phyloP scores from a whole-genome alignment of 2,113 vertebrate species.

The Nothobranchius furzeri region DNA sequence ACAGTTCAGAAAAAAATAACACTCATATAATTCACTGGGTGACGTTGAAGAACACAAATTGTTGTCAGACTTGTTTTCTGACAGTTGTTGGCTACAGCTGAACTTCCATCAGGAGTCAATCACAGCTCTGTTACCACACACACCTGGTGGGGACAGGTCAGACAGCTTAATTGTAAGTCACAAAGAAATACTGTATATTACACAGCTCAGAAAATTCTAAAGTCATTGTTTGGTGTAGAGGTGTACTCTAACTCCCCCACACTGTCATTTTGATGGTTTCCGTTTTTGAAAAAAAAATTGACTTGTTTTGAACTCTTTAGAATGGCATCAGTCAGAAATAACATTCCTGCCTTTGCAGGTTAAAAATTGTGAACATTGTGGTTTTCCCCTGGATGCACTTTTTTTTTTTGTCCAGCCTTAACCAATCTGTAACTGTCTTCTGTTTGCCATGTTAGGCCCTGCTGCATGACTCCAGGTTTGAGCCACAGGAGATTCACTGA shows the following conservation, averaged over 20 bases:
- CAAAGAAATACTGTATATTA: constrained; percentile 9
- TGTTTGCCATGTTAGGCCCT: constrained; percentile 35
- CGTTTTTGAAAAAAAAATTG: not conserved
- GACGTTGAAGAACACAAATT: no score
- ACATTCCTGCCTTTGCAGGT: not conserved
- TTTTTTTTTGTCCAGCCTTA: constrained; percentile 5
- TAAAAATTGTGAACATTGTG: constrained; percentile 3
- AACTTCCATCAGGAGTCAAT: constrained; percentile 35
- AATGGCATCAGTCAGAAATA: not conserved
- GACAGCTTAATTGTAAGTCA: constrained; percentile 17
- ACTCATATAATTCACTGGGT: no score
- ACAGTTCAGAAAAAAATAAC: constrained; percentile 29
- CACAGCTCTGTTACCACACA: constrained; percentile 8
- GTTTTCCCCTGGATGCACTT: not conserved
- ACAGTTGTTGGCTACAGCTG: constrained; percentile 24
- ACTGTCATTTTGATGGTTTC: constrained; percentile 4
- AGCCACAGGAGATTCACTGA: constrained; percentile 54
- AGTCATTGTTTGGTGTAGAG: constrained; percentile 10
- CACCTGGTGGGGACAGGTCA: constrained; percentile 13
- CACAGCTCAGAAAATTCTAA: constrained; percentile 8
- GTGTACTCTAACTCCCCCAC: not conserved
- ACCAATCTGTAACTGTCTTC: constrained; percentile 30
- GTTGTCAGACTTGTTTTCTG: constrained; percentile 5
- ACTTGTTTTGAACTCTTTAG: not conserved
- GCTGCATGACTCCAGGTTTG: constrained; percentile 29